phyloP scores from a whole-genome alignment of 2,113 vertebrate genomes.

The Notarius quadriscutis region DNA sequence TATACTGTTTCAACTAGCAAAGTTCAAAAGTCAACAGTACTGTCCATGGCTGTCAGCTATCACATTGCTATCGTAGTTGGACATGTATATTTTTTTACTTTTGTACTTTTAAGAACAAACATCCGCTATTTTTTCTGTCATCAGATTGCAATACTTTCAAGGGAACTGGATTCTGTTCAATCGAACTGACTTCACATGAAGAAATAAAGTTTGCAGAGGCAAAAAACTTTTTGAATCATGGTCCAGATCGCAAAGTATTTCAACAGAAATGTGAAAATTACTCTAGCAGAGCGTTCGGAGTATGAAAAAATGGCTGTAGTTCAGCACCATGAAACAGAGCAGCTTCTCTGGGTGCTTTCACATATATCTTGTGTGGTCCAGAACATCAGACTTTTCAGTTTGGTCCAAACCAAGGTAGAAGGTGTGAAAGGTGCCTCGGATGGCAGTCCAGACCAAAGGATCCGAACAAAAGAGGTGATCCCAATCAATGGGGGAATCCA shows the following conservation, averaged over 20 bases:
- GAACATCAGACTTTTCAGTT: too few species aligned
- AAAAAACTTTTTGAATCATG: background rate
- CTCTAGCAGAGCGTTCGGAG: background rate
- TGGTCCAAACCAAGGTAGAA: too few species aligned
- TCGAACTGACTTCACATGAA: background rate
- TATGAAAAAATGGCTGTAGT: background rate
- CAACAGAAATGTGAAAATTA: background rate
- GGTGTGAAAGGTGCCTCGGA: too few species aligned
- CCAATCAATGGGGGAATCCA: too few species aligned
- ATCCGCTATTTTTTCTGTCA: background rate
- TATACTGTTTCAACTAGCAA: background rate
- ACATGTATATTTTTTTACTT: background rate
- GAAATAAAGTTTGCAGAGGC: background rate
- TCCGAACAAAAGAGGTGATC: too few species aligned
- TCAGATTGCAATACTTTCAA: background rate
- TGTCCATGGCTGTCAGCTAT: background rate
- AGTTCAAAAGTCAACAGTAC: too few species aligned
- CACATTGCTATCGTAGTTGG: background rate
- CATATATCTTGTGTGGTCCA: too few species aligned
- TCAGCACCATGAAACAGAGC: background rate
- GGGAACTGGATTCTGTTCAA: background rate
- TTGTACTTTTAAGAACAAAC: background rate
- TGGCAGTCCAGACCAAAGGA: too few species aligned
- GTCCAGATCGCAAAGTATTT: background rate
- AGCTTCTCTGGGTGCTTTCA: background rate